Conservation (phyloP, 2,797 vertebrate genomes). For the Buphagus erythrorhynchus region DNA sequence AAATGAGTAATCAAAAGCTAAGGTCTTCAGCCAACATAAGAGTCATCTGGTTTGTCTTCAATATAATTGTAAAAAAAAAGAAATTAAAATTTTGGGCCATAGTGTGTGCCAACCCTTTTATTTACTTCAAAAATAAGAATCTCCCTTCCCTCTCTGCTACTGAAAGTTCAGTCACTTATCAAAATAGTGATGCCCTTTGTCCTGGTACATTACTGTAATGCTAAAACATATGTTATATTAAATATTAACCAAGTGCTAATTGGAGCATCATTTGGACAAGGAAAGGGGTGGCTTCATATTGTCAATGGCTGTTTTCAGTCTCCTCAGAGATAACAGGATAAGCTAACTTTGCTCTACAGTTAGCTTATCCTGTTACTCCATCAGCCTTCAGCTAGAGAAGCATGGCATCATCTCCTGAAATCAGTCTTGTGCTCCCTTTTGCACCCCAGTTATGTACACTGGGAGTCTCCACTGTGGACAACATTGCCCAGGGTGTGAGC, state of each 20-base stretch:
- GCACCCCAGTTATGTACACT: not conserved
- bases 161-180: constrained; percentile 15
- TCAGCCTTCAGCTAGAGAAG: not conserved
- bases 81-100: constrained; percentile 6
- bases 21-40: constrained; percentile 33
- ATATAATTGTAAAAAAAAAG: not conserved
- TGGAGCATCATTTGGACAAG: not conserved
- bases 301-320: not conserved
- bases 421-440: not conserved
- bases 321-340: not conserved
- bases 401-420: not conserved
- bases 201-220: not conserved
- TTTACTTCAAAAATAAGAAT: constrained; percentile 10
- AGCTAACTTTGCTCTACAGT: not conserved
- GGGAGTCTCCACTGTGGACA: not conserved
- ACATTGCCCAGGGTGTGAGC: not conserved
- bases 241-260: constrained; percentile 36
- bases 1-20: constrained; percentile 6
- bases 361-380: not conserved
- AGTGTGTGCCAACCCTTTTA: not conserved
- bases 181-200: constrained; percentile 26
- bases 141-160: not conserved
- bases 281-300: not conserved
- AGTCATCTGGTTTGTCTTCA: constrained; percentile 17
- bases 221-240: constrained; percentile 47